phyloP scores from a whole-genome alignment of 2,888 invertebrate genomes.

The Flexamia atlantica region DNA sequence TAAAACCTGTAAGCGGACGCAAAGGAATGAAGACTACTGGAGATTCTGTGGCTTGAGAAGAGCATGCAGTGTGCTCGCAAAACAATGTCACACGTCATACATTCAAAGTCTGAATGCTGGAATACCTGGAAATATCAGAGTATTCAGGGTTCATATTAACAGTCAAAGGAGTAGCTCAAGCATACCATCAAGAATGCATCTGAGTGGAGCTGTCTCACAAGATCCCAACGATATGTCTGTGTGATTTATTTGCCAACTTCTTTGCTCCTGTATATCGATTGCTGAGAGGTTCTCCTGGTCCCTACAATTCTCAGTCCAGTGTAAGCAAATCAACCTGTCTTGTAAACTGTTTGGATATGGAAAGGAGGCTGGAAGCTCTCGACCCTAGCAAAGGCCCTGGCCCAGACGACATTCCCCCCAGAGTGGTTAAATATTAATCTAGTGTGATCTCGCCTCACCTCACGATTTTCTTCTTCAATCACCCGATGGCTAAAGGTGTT shows the following conservation, averaged over 20 bases:
- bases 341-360: conserved; percentile 29
- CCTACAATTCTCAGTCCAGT: not conserved
- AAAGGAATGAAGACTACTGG: conserved; percentile 29
- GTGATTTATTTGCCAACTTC: conserved; percentile 25
- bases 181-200: conserved; percentile 23
- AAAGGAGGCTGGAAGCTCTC: conserved; percentile 14
- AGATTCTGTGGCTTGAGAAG: conserved; percentile 27
- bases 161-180: not conserved
- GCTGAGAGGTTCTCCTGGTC: not conserved
- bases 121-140: not conserved
- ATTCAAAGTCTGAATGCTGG: not conserved
- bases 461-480: conserved; percentile 16
- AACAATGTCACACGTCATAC: not conserved
- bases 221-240: not conserved
- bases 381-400: conserved; percentile 13
- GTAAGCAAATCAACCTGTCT: not conserved
- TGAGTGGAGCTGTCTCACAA: not conserved
- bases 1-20: conserved; percentile 8
- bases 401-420: conserved; percentile 8
- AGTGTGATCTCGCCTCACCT: conserved; percentile 30
- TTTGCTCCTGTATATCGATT: not conserved
- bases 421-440: conserved; percentile 15
- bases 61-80: conserved; percentile 14
- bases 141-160: conserved; percentile 17
- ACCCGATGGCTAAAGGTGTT: not conserved